Conservation (phyloP, 2,113 vertebrate species). For the Rhinoderma darwinii region DNA sequence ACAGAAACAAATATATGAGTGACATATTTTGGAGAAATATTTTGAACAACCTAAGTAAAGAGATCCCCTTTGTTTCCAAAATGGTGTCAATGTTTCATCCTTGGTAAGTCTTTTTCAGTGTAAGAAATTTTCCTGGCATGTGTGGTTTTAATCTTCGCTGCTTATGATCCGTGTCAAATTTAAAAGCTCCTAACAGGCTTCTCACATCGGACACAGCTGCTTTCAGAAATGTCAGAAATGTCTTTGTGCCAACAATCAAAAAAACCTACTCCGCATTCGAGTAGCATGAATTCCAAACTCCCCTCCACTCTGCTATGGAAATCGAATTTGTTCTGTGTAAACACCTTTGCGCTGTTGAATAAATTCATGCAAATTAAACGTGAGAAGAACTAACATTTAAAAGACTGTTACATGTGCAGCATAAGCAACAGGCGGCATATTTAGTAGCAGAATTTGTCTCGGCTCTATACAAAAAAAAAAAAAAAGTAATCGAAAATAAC, state of each 20-base stretch:
- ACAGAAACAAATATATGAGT: not conserved
- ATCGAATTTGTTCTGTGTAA: constrained; percentile 21
- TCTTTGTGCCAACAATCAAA: constrained; percentile 31
- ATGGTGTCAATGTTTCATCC: constrained; percentile 13
- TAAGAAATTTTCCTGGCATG: constrained; percentile 26
- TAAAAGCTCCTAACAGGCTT: constrained; percentile 44
- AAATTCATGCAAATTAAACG: not conserved
- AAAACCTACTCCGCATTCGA: not conserved
- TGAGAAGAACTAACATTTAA: not conserved
- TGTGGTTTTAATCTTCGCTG: constrained; percentile 41
- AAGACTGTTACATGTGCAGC: not conserved
- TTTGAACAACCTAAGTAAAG: constrained; percentile 10
- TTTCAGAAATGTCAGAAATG: constrained; percentile 41
- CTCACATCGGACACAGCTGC: constrained; percentile 50
- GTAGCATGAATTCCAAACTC: not conserved
- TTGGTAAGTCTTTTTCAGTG: constrained; percentile 10
- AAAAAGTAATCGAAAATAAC: not conserved
- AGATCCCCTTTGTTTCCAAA: constrained; percentile 32
- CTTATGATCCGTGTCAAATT: constrained; percentile 52
- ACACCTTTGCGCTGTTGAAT: not conserved
- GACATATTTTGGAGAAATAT: constrained; percentile 14
- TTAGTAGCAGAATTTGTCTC: not conserved
- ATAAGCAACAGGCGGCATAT: not conserved
- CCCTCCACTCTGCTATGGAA: not conserved
- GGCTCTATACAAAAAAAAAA: not conserved